Evolutionary conservation across 35 echinoderm and acorn worm genomes (phyloP).

Genomic region (Ophiothrix spiculata): DNA sequence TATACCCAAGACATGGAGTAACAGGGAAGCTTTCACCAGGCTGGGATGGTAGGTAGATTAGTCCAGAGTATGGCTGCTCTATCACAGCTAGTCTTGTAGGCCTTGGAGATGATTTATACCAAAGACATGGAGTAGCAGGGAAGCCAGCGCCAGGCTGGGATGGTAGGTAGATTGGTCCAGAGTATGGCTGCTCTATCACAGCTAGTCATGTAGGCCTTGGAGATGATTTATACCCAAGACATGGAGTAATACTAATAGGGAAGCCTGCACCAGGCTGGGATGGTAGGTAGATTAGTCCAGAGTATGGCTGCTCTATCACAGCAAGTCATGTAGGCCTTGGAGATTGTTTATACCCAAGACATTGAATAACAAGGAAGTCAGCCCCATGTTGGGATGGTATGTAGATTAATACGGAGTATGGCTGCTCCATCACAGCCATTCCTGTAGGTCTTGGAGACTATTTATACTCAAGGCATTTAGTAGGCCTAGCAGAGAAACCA

Average conservation of each 20-base stretch:
- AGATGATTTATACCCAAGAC: too few relatives aligned
- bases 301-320: constrained; percentile 89
- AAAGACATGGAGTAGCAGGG: constrained; percentile 73
- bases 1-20: too few relatives aligned
- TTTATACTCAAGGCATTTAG: not conserved
- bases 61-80: constrained; percentile 87
- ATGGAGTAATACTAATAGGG: too few relatives aligned
- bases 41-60: too few relatives aligned
- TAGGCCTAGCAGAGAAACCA: too few relatives aligned
- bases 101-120: constrained; percentile 61
- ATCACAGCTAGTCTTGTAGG: constrained; percentile 82
- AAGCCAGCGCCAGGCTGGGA: constrained; percentile 96
- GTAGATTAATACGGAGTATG: too few relatives aligned
- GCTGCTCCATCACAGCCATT: not conserved
- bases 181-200: too few relatives aligned
- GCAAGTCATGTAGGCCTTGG: constrained; percentile 73
- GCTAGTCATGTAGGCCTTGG: too few relatives aligned
- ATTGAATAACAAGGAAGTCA: constrained; percentile 85
- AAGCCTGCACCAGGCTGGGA: too few relatives aligned
- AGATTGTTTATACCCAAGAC: constrained; percentile 53
- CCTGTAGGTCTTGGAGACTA: not conserved
- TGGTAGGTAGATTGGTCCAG: too few relatives aligned
- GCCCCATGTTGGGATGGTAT: constrained; percentile 96
- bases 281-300: too few relatives aligned
- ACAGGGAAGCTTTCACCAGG: too few relatives aligned